Conservation (phyloP, 2,113 vertebrate species). For the Hemiprocne comata region DNA sequence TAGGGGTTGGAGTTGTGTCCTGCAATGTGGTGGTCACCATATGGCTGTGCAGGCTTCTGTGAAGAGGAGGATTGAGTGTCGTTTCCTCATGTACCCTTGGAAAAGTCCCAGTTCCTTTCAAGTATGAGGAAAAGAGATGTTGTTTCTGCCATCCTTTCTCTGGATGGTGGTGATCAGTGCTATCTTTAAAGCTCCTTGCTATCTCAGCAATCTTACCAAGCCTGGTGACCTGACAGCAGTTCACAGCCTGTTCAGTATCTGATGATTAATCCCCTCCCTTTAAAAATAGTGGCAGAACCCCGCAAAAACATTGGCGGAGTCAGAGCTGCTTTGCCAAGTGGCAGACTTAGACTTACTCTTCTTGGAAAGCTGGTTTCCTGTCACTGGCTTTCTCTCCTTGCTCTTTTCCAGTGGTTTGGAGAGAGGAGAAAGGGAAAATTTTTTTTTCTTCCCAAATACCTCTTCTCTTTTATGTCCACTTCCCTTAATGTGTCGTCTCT, state of each 20-base stretch:
- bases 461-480: constrained; percentile 2
- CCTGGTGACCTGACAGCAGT: background rate
- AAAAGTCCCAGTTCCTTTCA: background rate
- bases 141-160: background rate
- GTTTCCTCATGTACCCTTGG: background rate
- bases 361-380: constrained; percentile 68
- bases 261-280: constrained; percentile 44
- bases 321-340: constrained; percentile 57
- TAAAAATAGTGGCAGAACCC: constrained; percentile 57
- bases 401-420: constrained; percentile 52
- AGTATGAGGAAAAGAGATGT: background rate
- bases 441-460: background rate
- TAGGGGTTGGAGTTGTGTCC: background rate
- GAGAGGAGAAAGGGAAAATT: background rate
- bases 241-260: background rate
- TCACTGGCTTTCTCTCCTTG: constrained; percentile 19
- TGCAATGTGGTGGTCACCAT: background rate
- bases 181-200: background rate
- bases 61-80: background rate
- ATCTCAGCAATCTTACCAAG: constrained; percentile 17
- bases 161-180: background rate
- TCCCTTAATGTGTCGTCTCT: background rate
- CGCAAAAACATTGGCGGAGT: constrained; percentile 37
- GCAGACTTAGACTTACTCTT: constrained; percentile 49
- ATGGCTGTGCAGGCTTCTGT: background rate